A percentile compares a stretch with the other conserved stretches of the same genome.
Conservation (phyloP, 2,797 vertebrate species). For the Helostoma temminkii region DNA sequence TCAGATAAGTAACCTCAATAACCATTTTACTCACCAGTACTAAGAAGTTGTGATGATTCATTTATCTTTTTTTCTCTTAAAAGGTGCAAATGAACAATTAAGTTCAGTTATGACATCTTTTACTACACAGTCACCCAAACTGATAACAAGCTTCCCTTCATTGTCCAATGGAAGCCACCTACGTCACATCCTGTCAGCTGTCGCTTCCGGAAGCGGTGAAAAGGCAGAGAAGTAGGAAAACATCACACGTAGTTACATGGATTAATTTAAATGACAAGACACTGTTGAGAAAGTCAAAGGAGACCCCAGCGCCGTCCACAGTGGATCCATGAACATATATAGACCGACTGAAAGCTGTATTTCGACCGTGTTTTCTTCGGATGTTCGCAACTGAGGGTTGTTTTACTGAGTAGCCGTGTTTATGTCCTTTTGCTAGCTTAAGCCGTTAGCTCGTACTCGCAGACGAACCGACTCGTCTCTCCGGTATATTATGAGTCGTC, state of each 20-base stretch:
- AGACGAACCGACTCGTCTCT: conserved; percentile 19
- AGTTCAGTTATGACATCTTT: conserved; percentile 27
- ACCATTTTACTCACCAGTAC: neutral
- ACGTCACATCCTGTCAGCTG: conserved; percentile 74
- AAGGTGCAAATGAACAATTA: conserved; percentile 26
- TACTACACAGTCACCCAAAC: neutral
- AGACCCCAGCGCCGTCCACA: neutral
- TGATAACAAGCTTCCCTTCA: conserved; percentile 56
- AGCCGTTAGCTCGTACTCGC: conserved; percentile 68
- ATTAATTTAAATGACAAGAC: conserved; percentile 69
- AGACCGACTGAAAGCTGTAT: neutral
- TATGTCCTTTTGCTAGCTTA: conserved; percentile 72
- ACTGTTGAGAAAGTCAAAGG: conserved; percentile 16
- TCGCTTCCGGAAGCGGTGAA: conserved; percentile 81
- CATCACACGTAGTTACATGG: conserved; percentile 61
- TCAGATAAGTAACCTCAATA: neutral
- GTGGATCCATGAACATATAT: conserved; percentile 1
- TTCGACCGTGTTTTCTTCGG: conserved; percentile 2
- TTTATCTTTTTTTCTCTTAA: neutral
- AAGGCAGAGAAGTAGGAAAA: conserved; percentile 63
- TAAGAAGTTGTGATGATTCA: neutral
- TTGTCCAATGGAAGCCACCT: conserved; percentile 52
- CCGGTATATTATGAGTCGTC: neutral
- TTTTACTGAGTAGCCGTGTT: conserved; percentile 61
- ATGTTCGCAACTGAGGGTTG: conserved; percentile 16